Base-by-base conservation (phyloP, 2,797 vertebrate species). In the Acanthornis magna region DNA sequence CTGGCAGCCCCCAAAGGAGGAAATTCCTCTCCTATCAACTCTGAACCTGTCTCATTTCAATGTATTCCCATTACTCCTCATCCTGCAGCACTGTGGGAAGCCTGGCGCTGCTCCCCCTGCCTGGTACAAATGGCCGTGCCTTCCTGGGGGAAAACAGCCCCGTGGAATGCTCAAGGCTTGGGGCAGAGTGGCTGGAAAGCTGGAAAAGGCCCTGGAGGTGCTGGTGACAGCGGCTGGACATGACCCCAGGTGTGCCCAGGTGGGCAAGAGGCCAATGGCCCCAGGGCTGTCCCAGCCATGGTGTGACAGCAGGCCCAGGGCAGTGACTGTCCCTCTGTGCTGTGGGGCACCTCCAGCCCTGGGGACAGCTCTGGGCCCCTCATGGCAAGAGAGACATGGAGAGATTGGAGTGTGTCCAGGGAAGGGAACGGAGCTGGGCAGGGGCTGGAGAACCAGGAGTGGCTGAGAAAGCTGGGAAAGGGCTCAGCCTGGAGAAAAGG, bases 131-230 rank as follows among this genome's bases (percentile, higher is more conserved):
- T 0, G 3, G 16, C 10, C 2, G 8, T 20, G 3, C 6, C 25
- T 45, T 57, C 25, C 40, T 16, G 72, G n/a, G n/a, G 15, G 23
- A 17, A 32, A 76, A 16, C 29, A 61, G 27, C 27, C 10, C 62
- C 62, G n/a, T 1, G 22, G 45, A 27, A 10, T 18, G 18, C 12
- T n/a, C 38, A 0, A 5, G 16, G 38, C 2, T 20, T 11, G 54
- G 62, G 45, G 0, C 26, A 42, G 53, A 66, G 36, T 5, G 71
- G 15, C 25, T 84, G 70, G 30, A 42, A 45, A 53, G 45, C 53
- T 51, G 43, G 26, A 3, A 36, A 13, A 9, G 4, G 36, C 11
- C 43, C 27, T 58, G 45, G 53, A 0, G 27, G 43, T 43, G 43
- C 53, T 58, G 71, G 30, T 34, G 70, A 12, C 29, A 47, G 80